Base-by-base conservation (phyloP, 2,113 vertebrate species). In the Rhea americana region DNA sequence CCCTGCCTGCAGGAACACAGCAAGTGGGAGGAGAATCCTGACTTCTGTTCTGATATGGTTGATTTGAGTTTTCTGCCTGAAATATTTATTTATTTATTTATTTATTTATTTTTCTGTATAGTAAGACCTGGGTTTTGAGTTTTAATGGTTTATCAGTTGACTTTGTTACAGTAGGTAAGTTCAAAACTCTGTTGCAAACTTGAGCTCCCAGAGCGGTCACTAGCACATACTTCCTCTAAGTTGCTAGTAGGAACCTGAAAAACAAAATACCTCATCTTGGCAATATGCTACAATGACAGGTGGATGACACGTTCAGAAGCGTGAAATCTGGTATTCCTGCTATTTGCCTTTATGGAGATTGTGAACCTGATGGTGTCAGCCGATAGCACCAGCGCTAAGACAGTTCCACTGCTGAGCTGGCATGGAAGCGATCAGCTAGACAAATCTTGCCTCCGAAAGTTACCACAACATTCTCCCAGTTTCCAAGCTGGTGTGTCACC, bases 191-290 rank as follows among this genome's bases (percentile, higher is more conserved):
- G 41, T 14, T 55, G 41, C 8, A 7, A 35, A 35, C 17, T 70
- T 70, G 48, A 24, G 24, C 41, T 59, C 24, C 66, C 0, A 0
- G 12, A 30, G 56, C n/a, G 63, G 66, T 41, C n/a, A 15, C 53
- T 77, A 41, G 65, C 37, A 15, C 0, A 0, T 53, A 11, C n/a
- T 58, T 72, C 21, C 48, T 53, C 53, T 35, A 7, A 3, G 0
- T 11, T 41, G 13, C 21, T 50, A 35, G 41, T 45, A 75, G 43
- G 74, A 89, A 26, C 21, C 6, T 7, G 47, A 87, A 35, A 39
- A 73, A 28, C 15, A 11, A 62, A 32, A 50, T 1, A 22, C 7
- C 55, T 58, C 3, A 0, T 8, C 1, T 1, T 47, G 58, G 63
- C 37, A 32, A 9, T 11, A 3, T 5, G 21, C 39, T 65, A 9